Percentiles rank a stretch among this genome's conserved stretches.
These are phyloP conservation scores for Clarias fuscus DNA, from an alignment of 2,797 vertebrate species.

Conservation along the genomic window DNA sequence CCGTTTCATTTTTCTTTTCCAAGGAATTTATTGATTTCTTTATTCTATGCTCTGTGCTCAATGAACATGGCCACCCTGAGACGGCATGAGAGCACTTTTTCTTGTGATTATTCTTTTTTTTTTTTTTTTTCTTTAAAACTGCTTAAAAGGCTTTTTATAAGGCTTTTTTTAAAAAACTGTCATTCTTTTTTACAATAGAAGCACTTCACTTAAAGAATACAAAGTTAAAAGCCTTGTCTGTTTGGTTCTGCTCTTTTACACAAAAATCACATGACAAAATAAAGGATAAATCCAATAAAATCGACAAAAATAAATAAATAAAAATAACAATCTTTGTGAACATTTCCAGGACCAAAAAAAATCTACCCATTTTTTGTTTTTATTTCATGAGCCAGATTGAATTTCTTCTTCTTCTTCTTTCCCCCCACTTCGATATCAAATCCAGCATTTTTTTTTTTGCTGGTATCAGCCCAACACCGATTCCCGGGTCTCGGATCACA, in stretches of 20 bases:
- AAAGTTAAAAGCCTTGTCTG: background rate
- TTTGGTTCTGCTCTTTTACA: background rate
- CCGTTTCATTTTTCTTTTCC: background rate
- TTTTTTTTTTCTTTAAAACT: background rate
- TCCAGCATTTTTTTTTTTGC: background rate
- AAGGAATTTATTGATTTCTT: too few relatives aligned
- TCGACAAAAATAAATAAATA: background rate
- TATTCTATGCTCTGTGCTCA: background rate
- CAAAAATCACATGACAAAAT: background rate
- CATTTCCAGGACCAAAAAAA: background rate
- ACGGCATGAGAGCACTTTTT: background rate
- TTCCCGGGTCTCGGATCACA: background rate
- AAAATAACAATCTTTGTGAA: background rate
- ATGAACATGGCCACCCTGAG: background rate
- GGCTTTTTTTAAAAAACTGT: background rate
- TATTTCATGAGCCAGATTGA: background rate
- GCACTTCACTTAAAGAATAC: background rate
- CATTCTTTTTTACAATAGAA: background rate
- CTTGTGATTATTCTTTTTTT: background rate
- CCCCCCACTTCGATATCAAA: background rate
- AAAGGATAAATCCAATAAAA: background rate
- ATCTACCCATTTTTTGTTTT: background rate
- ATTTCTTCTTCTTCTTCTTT: background rate
- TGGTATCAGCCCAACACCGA: background rate
- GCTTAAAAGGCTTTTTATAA: background rate